Base-by-base conservation (phyloP, 2,113 vertebrate genomes). In the Casuarius casuarius region DNA sequence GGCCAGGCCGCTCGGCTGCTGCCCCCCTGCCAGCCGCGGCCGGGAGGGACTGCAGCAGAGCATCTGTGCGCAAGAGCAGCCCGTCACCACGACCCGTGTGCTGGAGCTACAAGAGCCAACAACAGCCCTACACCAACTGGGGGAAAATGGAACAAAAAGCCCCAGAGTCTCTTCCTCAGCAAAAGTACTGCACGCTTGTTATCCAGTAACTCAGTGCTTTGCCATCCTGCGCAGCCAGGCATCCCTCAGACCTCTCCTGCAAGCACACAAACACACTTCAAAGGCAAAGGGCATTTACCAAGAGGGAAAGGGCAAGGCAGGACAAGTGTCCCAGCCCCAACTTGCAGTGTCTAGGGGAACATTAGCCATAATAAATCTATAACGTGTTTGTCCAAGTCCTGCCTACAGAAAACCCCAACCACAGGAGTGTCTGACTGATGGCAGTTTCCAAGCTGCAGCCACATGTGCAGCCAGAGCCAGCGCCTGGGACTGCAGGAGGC, bases 41-140 rank as follows among this genome's bases (percentile, higher is more conserved):
- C 6, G 0, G 10, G 33, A 38, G 22, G 62, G 44, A 51, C 25
- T 23, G 33, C n/a, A 51, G 61, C 14, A 20, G 71, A 26, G 29
- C 65, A 15, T 46, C 73, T 35, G 49, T 44, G 25, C n/a, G 33
- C 44, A 11, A 63, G 31, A 13, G 11, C 42, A 75, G 72, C 54
- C 66, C 7, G 21, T 29, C 5, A 2, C 17, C 2, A 6, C 40
- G n/a, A 26, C 62, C 61, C 7, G 20, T 62, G 33, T 38, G 21
- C 33, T 26, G 29, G 63, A 20, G 29, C 25, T 35, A 49, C 40
- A 33, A 26, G 35, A 22, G 62, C 54, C 48, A 67, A 44, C 42
- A 62, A 28, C 3, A 0, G 33, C 29, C 52, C 12, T 2, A 28
- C 12, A 25, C 23, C 0, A 0, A 8, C 1, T 7, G 40, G 52